Evolutionary conservation across 2,888 invertebrate species (phyloP), one percentile per base, ranked within the genome.

Genomic region (Steinernema scapterisci): DNA sequence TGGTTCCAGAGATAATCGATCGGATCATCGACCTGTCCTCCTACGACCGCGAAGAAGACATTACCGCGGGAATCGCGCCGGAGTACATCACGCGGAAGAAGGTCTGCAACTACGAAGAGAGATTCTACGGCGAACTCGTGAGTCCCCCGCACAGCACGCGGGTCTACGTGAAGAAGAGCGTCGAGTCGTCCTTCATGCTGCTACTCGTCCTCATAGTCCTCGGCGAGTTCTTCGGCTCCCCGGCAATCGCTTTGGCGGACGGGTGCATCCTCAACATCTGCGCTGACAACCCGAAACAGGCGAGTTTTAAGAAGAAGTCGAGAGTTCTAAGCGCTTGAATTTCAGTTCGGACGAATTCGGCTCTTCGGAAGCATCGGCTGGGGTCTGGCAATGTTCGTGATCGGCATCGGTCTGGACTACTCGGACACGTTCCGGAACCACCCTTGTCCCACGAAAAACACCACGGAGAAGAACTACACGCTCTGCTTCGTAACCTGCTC

Each of bases 361-460:
- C 96, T 99, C 95, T 97, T 96, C 88, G 96, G 96, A 0, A 96
- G 95, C 21, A 90, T 97, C 75, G 97, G 97, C 56, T 99, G 97
- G 97, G 97, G 95, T 38, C 90, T 97, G 83, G 94, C 97, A 63
- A 99, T 99, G 97, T 97, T 99, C 89, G 93, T 97, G 88, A 95
- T 99, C 76, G 95, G 95, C 76, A 95, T 95, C 84, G 95, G 94
- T 0, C 90, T 99, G 77, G 97, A 99, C 89, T 95, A 97, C 88
- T 95, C 96, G 75, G 95, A 95, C 23, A 93, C 95, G 0, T 97
- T 99, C 89, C 93, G 95, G 6, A 86, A 86, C 75, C 86, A 86
- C 79, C 86, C 86, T n/a, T 86, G 86, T 76, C 86, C 86, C 6
- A 84, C 82, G 16, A 83, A 81, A 85, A 85, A 84, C 77, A 88